Conservation (phyloP, 1,140 invertebrate species). For the Drosophila simulans region DNA sequence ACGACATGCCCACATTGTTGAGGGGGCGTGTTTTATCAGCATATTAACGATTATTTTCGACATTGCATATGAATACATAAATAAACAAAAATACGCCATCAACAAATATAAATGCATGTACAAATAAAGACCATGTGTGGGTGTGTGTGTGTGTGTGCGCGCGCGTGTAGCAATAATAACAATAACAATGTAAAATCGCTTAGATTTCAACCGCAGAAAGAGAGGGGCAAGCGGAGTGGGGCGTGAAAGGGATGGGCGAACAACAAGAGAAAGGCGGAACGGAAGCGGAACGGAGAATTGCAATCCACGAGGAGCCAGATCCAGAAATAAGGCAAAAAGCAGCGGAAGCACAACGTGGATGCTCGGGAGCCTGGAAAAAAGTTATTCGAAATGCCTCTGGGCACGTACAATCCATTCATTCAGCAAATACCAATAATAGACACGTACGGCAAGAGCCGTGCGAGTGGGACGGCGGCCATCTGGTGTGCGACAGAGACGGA, state of each 20-base stretch:
- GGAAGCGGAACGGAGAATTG: constrained; percentile 37
- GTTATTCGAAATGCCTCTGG: constrained; percentile 76
- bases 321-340: constrained; percentile 9
- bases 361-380: constrained; percentile 24
- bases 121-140: constrained; percentile 53
- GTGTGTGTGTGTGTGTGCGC: constrained; percentile 21
- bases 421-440: constrained; percentile 83
- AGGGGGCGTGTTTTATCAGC: constrained; percentile 69
- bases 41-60: constrained; percentile 81
- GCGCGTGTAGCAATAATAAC: constrained; percentile 63
- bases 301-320: constrained; percentile 13
- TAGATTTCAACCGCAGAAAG: constrained; percentile 72
- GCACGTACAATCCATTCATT: constrained; percentile 82
- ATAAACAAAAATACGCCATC: constrained; percentile 80
- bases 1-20: constrained; percentile 9
- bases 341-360: neutral
- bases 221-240: neutral
- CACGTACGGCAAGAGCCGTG: constrained; percentile 60
- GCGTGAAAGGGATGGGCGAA: neutral
- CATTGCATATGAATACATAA: constrained; percentile 82
- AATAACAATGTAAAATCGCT: constrained; percentile 83
- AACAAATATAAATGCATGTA: constrained; percentile 81
- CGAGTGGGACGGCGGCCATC: constrained; percentile 10
- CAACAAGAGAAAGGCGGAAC: constrained; percentile 71
- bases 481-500: constrained; percentile 2